Evolutionary conservation across 2,888 invertebrate genomes (phyloP).

Genomic region (Drosophila paranaensis): DNA sequence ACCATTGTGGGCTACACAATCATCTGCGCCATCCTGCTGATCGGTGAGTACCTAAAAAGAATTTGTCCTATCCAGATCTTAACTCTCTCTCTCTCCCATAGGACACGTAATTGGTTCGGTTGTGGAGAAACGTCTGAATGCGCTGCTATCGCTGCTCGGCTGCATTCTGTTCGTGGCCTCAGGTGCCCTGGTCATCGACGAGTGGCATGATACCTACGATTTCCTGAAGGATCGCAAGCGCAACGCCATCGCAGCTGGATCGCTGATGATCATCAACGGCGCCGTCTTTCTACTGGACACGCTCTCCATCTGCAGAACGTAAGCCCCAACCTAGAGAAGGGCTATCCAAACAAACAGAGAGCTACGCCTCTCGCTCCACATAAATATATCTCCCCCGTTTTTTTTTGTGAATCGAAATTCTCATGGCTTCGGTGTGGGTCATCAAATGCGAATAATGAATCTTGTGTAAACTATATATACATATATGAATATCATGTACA

Average conservation of each 20-base stretch:
- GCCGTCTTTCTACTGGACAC: conserved; percentile 83
- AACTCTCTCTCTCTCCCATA: conserved; percentile 33
- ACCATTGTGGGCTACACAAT: conserved; percentile 82
- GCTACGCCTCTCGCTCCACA: conserved; percentile 9
- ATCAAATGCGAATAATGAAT: conserved; percentile 41
- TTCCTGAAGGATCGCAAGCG: conserved; percentile 78
- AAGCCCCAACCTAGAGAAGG: conserved; percentile 50
- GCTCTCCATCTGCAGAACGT: conserved; percentile 83
- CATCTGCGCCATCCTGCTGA: conserved; percentile 79
- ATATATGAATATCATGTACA: conserved; percentile 45
- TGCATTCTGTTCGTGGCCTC: conserved; percentile 81
- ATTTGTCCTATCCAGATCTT: not conserved
- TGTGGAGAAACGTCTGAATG: conserved; percentile 83
- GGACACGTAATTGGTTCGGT: conserved; percentile 81
- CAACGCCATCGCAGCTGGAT: conserved; percentile 82
- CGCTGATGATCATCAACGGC: conserved; percentile 83
- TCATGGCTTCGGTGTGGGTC: conserved; percentile 60
- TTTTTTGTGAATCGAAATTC: conserved; percentile 49
- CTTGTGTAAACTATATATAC: conserved; percentile 40
- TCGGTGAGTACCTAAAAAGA: conserved; percentile 65
- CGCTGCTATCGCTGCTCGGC: conserved; percentile 80
- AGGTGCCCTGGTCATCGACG: conserved; percentile 82
- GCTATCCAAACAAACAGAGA: not conserved
- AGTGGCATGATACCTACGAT: conserved; percentile 79
- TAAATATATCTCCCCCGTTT: conserved; percentile 17